phyloP scores from a whole-genome alignment of 1,140 invertebrate genomes.

The Potamilus streckersoni region DNA sequence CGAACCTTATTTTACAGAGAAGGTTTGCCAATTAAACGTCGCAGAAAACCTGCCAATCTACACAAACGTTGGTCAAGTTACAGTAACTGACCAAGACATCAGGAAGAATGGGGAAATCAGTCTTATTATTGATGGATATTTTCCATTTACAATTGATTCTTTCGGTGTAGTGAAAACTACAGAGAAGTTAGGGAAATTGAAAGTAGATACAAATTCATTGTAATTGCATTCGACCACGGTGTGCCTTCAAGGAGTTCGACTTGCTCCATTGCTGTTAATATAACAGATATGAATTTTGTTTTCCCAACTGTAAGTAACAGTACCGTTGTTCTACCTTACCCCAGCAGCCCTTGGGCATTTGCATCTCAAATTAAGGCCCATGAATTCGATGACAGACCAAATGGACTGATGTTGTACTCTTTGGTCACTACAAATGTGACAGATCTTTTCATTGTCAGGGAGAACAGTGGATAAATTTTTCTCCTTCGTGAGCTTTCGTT shows the following conservation, averaged over 20 bases:
- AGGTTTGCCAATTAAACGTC: slow-evolving; percentile 67
- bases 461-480: slow-evolving; percentile 39
- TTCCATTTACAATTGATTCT: slow-evolving; percentile 70
- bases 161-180: slow-evolving; percentile 72
- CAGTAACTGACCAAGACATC: slow-evolving; percentile 89
- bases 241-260: slow-evolving; percentile 59
- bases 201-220: slow-evolving; percentile 80
- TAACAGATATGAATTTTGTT: slow-evolving; percentile 79
- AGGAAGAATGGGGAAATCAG: slow-evolving; percentile 85
- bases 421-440: slow-evolving; percentile 43
- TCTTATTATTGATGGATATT: slow-evolving; percentile 43
- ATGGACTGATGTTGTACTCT: slow-evolving; percentile 44
- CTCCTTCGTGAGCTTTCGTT: slow-evolving; percentile 12
- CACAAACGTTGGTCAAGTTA: slow-evolving; percentile 81
- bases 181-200: slow-evolving; percentile 80
- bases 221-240: slow-evolving; percentile 81
- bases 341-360: slow-evolving; percentile 34
- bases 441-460: slow-evolving; percentile 42
- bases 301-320: slow-evolving; percentile 54
- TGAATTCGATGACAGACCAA: slow-evolving; percentile 51
- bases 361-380: slow-evolving; percentile 44
- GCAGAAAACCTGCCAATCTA: slow-evolving; percentile 79
- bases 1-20: slow-evolving; percentile 49
- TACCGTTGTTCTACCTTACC: slow-evolving; percentile 44
- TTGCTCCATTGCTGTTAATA: slow-evolving; percentile 38